These are phyloP conservation scores for Clarias laeviceps DNA, from an alignment of 2,797 vertebrate species.

Conservation along the genomic window DNA sequence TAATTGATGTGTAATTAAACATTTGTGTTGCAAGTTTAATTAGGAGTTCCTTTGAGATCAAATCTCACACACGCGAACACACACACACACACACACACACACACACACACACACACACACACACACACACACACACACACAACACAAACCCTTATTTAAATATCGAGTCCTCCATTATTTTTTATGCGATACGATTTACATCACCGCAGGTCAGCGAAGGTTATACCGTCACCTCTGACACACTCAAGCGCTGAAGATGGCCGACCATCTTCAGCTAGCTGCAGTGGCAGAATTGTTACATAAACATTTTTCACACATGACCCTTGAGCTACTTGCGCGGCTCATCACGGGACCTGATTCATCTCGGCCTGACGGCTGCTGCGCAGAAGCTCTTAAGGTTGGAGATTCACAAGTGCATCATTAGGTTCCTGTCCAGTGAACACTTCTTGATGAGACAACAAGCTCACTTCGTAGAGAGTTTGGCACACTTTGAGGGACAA, in stretches of 20 bases:
- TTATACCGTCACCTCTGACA: conserved; percentile 24
- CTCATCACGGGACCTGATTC: conserved; percentile 54
- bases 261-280: conserved; percentile 58
- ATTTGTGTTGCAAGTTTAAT: background rate
- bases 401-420: conserved; percentile 9
- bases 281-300: conserved; percentile 55
- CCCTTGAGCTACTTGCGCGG: conserved; percentile 50
- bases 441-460: background rate
- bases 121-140: background rate
- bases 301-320: conserved; percentile 62
- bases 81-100: too few relatives aligned
- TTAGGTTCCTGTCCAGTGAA: conserved; percentile 12
- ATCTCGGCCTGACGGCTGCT: conserved; percentile 57
- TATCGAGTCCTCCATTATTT: background rate
- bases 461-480: background rate
- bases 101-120: background rate
- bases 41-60: background rate
- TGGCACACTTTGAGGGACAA: conserved; percentile 12
- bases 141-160: background rate
- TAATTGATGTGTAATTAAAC: background rate
- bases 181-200: conserved; percentile 10
- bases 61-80: background rate
- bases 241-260: background rate
- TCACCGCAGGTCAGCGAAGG: conserved; percentile 21
- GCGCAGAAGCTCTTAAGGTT: conserved; percentile 15